phyloP scores from a whole-genome alignment of 2,888 invertebrate species.

The Blera fallax region DNA sequence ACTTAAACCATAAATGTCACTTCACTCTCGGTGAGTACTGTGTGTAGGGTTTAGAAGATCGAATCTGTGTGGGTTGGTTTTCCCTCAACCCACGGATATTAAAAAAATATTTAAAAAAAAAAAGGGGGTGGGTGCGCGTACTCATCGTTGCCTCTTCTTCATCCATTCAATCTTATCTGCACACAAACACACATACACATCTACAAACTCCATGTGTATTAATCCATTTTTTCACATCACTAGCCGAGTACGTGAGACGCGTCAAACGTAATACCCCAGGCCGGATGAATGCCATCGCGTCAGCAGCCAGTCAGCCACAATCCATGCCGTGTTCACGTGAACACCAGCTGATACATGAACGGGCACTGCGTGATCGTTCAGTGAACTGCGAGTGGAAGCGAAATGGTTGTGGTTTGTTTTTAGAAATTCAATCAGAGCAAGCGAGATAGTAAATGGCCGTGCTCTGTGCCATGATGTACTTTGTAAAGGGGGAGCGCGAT shows the following conservation, averaged over 20 bases:
- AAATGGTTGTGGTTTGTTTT: slow-evolving; percentile 80
- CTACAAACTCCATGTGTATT: slow-evolving; percentile 57
- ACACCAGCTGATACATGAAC: slow-evolving; percentile 87
- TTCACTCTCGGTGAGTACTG: neutral
- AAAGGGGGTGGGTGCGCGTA: slow-evolving; percentile 60
- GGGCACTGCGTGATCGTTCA: slow-evolving; percentile 81
- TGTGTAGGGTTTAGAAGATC: neutral
- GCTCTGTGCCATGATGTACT: neutral
- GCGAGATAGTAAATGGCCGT: slow-evolving; percentile 74
- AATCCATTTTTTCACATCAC: slow-evolving; percentile 40
- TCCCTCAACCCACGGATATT: slow-evolving; percentile 14
- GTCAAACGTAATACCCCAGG: slow-evolving; percentile 74
- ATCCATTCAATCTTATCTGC: slow-evolving; percentile 11
- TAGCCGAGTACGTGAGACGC: slow-evolving; percentile 66
- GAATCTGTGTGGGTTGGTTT: slow-evolving; percentile 13
- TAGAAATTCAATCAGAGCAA: slow-evolving; percentile 78
- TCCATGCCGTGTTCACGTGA: slow-evolving; percentile 90
- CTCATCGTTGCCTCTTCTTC: slow-evolving; percentile 43
- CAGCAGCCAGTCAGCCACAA: slow-evolving; percentile 68
- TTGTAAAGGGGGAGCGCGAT: slow-evolving; percentile 27
- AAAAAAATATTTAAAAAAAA: slow-evolving; percentile 14
- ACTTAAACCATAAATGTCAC: slow-evolving; percentile 18
- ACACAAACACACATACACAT: no score
- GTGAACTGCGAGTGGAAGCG: slow-evolving; percentile 76
- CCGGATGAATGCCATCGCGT: slow-evolving; percentile 72